Base-by-base conservation (phyloP, 92 coral and sea anemone genomes). In the Nematostella vectensis region DNA sequence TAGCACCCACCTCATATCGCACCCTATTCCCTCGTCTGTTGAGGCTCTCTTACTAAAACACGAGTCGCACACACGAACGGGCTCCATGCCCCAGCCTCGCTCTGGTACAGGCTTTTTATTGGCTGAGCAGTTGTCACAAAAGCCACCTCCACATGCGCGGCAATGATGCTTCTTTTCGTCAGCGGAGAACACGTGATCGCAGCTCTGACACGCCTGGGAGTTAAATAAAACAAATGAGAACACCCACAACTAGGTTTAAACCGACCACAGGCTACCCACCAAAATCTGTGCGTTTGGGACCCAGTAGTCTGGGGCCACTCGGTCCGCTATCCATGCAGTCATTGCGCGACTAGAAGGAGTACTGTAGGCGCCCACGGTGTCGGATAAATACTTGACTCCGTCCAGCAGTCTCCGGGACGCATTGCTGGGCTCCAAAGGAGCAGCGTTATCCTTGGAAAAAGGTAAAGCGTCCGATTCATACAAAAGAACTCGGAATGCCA, bases 121-220 rank as follows among this genome's bases (percentile, higher is more conserved):
- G 69, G 83, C 66, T 26, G 89, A 86, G 44, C 99, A 93, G n/a
- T 66, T 80, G 50, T 61, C 88, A 31, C 99, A 93, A 66, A 93
- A 89, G 15, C 99, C 99, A 10, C 86, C 82, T 28, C 99, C 99
- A 60, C 99, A 93, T 2, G 87, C 93, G 19, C 99, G 96, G 54
- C 99, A 93, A 55, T 93, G 99, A 58, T 93, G 99, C 45, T 87
- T 93, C 47, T 78, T 78, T 63, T 93, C 96, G 13, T 62, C 74
- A 16, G 44, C 67, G 0, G 52, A 53, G 55, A 93, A 93, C 27
- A 64, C 56, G 29, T 71, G 96, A 38, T 69, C 65, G 53, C 99
- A 93, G 1, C 52, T 54, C 43, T 87, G 82, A 56, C 99, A 93
- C 27, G 89, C 83, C 99, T 91, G 44, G 1, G 22, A 37, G 40